Evolutionary conservation across 2,113 vertebrate genomes (phyloP), one percentile per base, ranked within the genome.

Genomic region (Turnix velox): DNA sequence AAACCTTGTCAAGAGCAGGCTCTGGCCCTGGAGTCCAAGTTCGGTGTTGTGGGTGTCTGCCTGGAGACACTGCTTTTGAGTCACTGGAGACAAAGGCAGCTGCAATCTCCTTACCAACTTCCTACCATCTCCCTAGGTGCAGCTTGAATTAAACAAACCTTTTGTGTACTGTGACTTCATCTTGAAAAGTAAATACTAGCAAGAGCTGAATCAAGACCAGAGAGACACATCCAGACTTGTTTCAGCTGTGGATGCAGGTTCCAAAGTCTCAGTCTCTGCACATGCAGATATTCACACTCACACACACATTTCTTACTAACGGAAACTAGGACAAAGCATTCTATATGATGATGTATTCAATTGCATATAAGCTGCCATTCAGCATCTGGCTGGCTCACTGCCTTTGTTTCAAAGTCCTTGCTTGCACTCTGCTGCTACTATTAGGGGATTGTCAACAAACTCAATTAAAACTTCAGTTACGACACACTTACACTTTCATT

Each of bases 401-500:
- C 35, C 68, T 93, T 91, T 66, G 27, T 68, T 93, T 85, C 51
- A 39, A 85, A 91, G 71, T 78, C 76, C 65, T 61, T 72, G 43
- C 39, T 74, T 84, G 42, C 71, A 48, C 6, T 61, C 48, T 81
- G 67, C 33, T 77, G 37, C 40, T 80, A 59, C 37, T 68, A 14
- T 73, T 81, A 58, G 27, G 33, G 7, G n/a, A 43, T 54, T 9
- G 8, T 73, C 93, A 95, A 83, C 63, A 93, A 93, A 90, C 39
- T 81, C 84, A 83, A 43, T 72, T 80, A 72, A 85, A 89, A 58
- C 48, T 76, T 93, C 80, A 77, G 33, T 48, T 84, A 33, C 72
- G 69, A 74, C 80, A 91, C 51, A 45, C 65, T 96, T 92, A 74
- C 48, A 37, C 37, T 90, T 96, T 80, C 18, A 87, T 74, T 82